A percentile compares a stretch with the other conserved stretches of the same genome.
Evolutionary conservation across 2,797 vertebrate species (phyloP).

Genomic region (Melanotaenia parkinsoni): DNA sequence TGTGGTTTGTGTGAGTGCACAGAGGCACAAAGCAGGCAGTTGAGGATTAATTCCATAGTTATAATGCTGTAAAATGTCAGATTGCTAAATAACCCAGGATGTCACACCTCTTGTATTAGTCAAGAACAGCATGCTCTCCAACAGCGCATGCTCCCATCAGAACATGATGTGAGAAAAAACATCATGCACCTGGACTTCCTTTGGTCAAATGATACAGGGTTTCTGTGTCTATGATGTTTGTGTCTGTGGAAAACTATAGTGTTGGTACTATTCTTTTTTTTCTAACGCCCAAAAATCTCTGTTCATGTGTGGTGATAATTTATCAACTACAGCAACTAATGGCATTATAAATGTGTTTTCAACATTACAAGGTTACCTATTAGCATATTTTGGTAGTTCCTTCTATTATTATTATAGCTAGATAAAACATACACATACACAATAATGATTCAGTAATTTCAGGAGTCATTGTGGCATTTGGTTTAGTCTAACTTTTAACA

Average conservation of each 20-base stretch:
- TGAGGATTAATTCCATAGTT: slow-evolving; percentile 27
- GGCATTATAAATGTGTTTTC: neutral
- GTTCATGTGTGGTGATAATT: neutral
- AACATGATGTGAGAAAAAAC: neutral
- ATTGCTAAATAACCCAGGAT: slow-evolving; percentile 26
- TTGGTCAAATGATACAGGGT: neutral
- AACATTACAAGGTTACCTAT: neutral
- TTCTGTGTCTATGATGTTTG: neutral
- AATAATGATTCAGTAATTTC: neutral
- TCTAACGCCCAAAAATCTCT: neutral
- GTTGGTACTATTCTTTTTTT: neutral
- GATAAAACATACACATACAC: neutral
- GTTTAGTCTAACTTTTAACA: neutral
- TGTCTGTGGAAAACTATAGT: neutral
- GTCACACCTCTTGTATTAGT: neutral
- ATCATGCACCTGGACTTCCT: neutral
- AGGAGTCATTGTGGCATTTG: neutral
- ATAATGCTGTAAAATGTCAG: slow-evolving; percentile 57
- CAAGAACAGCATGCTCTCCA: neutral
- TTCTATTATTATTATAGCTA: neutral
- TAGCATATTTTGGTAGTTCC: neutral
- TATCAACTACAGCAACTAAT: neutral
- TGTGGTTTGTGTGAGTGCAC: slow-evolving; percentile 18
- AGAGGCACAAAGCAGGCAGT: slow-evolving; percentile 15
- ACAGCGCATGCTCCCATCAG: neutral